Evolutionary conservation across 2,888 invertebrate genomes (phyloP), one percentile per base, ranked within the genome.

Genomic region (Acrobasis suavella): DNA sequence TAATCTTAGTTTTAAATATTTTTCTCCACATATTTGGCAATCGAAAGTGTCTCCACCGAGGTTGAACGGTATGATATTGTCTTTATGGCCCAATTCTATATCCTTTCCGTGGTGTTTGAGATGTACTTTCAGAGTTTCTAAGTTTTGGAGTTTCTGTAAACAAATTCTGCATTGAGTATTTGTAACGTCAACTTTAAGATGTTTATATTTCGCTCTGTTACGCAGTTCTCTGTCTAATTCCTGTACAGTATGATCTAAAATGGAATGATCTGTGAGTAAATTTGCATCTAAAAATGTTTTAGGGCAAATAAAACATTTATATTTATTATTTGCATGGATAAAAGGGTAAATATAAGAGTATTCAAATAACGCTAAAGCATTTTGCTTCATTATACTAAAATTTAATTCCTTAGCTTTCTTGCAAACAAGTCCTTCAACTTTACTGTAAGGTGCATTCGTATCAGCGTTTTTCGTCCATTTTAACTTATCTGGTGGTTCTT

Each of bases 61-160:
- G 64, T 86, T 87, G 52, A 83, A 89, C 0, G 90, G 90, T 49
- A 91, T 82, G 2, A 91, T 73, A 70, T 87, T 86, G 62, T 89
- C 87, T 65, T 84, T 76, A 16, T 71, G 71, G 9, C 74, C 69
- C 0, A 71, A 72, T 12, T 86, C 77, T 15, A 90, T 75, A 1
- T 69, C 64, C 65, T 84, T 85, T 0, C 79, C 83, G 16, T 88
- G 87, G 0, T 69, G 70, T 65, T 77, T 81, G 2, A 91, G 70
- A 75, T 91, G 89, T 0, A 42, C 50, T 73, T 87, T 88, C 16
- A 90, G 70, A 2, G 68, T 58, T 7, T 78, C 69, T 10, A 90
- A 71, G 64, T 76, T 72, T 0, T 68, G 38, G n/a, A 74, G 65
- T 1, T 71, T 63, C 22, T 68, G 67, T 14, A 68, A 67, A 70